Base-by-base conservation (phyloP, 2,113 vertebrate species). In the Stegastes partitus region DNA sequence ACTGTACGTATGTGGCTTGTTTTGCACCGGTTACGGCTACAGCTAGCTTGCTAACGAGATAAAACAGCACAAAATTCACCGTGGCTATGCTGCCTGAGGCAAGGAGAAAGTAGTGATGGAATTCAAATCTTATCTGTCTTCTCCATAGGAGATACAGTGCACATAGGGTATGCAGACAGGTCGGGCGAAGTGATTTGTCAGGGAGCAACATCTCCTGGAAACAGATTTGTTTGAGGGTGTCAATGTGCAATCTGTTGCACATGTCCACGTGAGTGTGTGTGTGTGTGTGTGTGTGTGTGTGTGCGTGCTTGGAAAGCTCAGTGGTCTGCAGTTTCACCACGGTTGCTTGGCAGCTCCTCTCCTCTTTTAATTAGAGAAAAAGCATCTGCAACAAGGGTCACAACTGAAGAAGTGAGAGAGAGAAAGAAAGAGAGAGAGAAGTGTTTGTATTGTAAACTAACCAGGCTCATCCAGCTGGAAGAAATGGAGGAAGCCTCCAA, bases 301-400 rank as follows among this genome's bases (percentile, higher is more conserved):
- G 37, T 37, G 25, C 50, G 53, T 39, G 47, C 31, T 68, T 61
- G 26, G 70, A 74, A 66, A 71, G 66, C 79, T 82, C 73, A 47
- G 67, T 66, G 79, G 78, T 89, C 65, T 87, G 79, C 87, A 87
- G 62, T 81, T 86, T 91, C 82, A 47, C 72, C 42, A 55, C 77
- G 75, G 82, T 85, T 83, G 74, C 83, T 89, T 92, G 93, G 91
- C 87, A 93, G 87, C 81, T 79, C 84, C 74, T 74, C 77, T 68
- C 74, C 81, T 75, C 23, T 72, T 88, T 94, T 93, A 92, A 93
- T 93, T 88, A 91, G 80, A 88, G 85, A 85, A 89, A 93, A 90
- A 93, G 88, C 85, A 84, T 90, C 83, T 68, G 81, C 88, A 86
- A 83, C 78, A 72, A 84, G 82, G 85, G 81, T 90, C 68, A 75